A percentile compares a stretch with the other conserved stretches of the same genome.
Conservation (phyloP, 2,797 vertebrate species). For the Cetoscarus ocellatus region DNA sequence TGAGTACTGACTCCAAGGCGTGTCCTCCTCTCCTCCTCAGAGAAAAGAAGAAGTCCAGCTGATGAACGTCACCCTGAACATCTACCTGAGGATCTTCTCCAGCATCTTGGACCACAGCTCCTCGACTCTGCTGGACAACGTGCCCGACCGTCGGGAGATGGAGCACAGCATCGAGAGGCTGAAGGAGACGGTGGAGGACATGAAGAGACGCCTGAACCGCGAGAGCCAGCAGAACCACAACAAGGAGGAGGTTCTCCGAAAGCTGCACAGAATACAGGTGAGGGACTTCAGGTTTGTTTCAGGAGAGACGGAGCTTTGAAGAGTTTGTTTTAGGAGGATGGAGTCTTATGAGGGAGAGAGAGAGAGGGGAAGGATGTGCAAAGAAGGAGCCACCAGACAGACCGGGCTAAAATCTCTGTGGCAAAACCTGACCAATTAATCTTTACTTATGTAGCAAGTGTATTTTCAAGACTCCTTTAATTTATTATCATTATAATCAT, state of each 20-base stretch:
- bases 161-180: fast-evolving
- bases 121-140: conserved; percentile 23
- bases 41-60: conserved; percentile 25
- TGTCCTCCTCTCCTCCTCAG: conserved; percentile 31
- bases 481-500: too few relatives aligned
- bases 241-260: not conserved
- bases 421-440: too few relatives aligned
- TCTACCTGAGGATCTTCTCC: conserved; percentile 65
- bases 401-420: too few relatives aligned
- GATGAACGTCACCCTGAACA: conserved; percentile 59
- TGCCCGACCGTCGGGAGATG: fast-evolving
- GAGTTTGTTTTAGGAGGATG: too few relatives aligned
- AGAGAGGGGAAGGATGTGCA: too few relatives aligned
- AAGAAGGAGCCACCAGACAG: too few relatives aligned
- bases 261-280: conserved; percentile 47
- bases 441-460: too few relatives aligned
- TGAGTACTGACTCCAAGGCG: not conserved
- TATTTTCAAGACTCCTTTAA: too few relatives aligned
- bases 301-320: too few relatives aligned
- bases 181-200: fast-evolving
- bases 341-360: too few relatives aligned
- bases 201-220: not conserved
- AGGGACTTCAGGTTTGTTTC: not conserved
- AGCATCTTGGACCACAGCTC: conserved; percentile 20
- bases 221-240: not conserved